Evolutionary conservation across 2,888 invertebrate genomes (phyloP), one percentile per base, ranked within the genome.

Genomic region (Caenorhabditis sp.): DNA sequence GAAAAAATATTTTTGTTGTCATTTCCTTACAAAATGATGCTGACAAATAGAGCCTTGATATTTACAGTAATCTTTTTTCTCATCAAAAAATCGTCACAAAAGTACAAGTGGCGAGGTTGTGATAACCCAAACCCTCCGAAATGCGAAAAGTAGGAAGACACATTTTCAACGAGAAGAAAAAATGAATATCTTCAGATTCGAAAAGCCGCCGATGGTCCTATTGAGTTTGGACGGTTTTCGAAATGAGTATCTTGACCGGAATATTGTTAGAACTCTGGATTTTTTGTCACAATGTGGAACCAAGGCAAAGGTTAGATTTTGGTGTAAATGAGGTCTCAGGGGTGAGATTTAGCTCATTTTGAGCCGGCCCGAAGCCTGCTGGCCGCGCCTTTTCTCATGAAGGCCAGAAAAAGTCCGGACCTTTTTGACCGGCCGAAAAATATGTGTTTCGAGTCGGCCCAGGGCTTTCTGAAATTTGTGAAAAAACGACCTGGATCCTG

Each of bases 181-280:
- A 53, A 8, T 6, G 21, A n/a, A 14, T 10, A 21, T 14, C 50
- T 69, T 59, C 23, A 74, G 69, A 26, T 66, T 58, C 64, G 37
- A 43, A 19, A 63, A 63, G 17, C 69, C 74, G 14, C 77, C 79
- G 14, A 49, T 79, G 1, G 69, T 79, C 12, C 66, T 79, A 23
- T 36, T 79, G 24, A 77, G 77, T 66, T 67, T 86, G 58, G 86
- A 86, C 62, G 86, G 85, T 0, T 86, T 86, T 60, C 69, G 82
- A 0, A 49, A 63, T 19, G 81, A 84, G 54, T 86, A 84, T 62
- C 76, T 86, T 55, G 65, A 81, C 23, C 37, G 78, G 27, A 75
- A 78, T 36, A 75, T 86, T 17, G 82, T 84, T 19, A 76, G 79
- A 57, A 73, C 81, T 1, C 61, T 85, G 23, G 81, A 84, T 23